phyloP scores from a whole-genome alignment of 2,888 invertebrate species.

The Apodemia hepburni region DNA sequence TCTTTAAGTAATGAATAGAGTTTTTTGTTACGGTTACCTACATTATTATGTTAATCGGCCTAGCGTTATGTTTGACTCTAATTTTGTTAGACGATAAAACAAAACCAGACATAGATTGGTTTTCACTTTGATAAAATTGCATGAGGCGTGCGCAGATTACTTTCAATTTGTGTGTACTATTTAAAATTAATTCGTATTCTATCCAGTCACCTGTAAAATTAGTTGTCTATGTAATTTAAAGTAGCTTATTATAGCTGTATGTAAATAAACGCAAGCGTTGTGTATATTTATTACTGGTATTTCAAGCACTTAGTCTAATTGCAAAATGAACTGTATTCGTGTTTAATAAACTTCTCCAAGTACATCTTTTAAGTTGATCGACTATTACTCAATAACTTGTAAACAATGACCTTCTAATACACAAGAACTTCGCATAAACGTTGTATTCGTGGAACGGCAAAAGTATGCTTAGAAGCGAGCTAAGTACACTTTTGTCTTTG shows the following conservation, averaged over 20 bases:
- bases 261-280: not conserved
- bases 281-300: constrained; percentile 18
- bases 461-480: too few relatives aligned
- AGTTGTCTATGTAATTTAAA: constrained; percentile 21
- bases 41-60: constrained; percentile 57
- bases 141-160: not conserved
- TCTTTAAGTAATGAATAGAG: constrained; percentile 42
- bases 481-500: too few relatives aligned
- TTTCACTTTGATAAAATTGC: constrained; percentile 35
- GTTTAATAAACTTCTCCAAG: too few relatives aligned
- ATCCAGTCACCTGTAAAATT: constrained; percentile 14
- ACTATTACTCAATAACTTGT: too few relatives aligned
- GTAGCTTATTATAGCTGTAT: constrained; percentile 2
- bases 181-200: not conserved
- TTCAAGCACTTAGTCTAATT: constrained; percentile 23
- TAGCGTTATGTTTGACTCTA: constrained; percentile 46
- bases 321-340: constrained; percentile 24
- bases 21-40: constrained; percentile 40
- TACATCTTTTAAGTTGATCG: too few relatives aligned
- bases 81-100: constrained; percentile 45
- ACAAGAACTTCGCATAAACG: too few relatives aligned
- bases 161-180: not conserved
- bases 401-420: too few relatives aligned
- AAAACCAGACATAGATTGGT: constrained; percentile 62
- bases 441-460: too few relatives aligned